phyloP scores from a whole-genome alignment of 1,140 invertebrate species.

The Zelostemma sp. region DNA sequence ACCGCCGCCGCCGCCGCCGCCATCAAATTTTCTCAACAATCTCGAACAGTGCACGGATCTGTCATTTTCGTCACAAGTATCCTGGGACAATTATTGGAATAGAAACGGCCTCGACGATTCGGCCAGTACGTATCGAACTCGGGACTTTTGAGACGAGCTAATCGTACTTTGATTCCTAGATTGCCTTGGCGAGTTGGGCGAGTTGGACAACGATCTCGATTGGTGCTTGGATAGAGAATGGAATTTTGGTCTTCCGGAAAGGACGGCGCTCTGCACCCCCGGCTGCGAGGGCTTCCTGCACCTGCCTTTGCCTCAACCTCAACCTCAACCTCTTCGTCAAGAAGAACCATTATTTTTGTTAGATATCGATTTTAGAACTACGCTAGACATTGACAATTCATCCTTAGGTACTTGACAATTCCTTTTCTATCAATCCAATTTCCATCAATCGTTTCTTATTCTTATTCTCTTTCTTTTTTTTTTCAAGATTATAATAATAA shows the following conservation, averaged over 20 bases:
- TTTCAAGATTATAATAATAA: conserved; percentile 66
- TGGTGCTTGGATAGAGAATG: conserved; percentile 65
- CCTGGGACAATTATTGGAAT: conserved; percentile 63
- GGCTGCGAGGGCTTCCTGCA: conserved; percentile 67
- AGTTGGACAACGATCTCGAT: conserved; percentile 62
- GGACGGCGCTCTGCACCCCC: conserved; percentile 68
- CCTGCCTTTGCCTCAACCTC: conserved; percentile 57
- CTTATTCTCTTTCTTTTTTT: too few species aligned
- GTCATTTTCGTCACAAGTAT: conserved; percentile 55
- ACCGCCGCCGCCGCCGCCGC: too few species aligned
- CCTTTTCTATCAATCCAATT: too few species aligned
- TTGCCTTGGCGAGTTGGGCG: conserved; percentile 56
- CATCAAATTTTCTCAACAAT: conserved; percentile 14
- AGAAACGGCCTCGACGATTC: conserved; percentile 39
- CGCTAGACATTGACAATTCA: conserved; percentile 44
- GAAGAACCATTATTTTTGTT: conserved; percentile 63
- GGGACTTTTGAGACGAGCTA: neutral
- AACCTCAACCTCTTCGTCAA: conserved; percentile 52
- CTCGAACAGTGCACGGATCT: conserved; percentile 61
- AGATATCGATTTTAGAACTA: conserved; percentile 64
- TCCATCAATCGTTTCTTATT: too few species aligned
- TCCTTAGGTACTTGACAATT: conserved; percentile 28
- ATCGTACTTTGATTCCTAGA: conserved; percentile 20
- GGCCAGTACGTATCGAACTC: conserved; percentile 14
- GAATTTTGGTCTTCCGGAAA: conserved; percentile 62